Conservation (phyloP, 2,113 vertebrate genomes). For the Apaloderma vittatum region DNA sequence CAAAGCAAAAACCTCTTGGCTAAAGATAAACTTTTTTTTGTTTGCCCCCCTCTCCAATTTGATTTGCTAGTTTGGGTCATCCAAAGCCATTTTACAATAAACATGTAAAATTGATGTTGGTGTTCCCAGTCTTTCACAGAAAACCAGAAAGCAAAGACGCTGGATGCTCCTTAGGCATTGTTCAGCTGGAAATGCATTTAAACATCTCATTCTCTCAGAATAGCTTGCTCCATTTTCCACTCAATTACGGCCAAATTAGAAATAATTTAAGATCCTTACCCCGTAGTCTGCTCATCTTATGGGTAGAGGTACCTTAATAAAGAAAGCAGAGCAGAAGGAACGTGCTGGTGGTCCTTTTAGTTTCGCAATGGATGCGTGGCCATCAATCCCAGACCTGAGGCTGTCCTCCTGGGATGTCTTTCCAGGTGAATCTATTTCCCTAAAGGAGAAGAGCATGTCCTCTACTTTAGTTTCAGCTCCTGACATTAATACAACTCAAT, state of each 20-base stretch:
- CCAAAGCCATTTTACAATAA: neutral
- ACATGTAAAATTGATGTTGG: neutral
- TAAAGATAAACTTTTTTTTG: neutral
- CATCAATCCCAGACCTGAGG: neutral
- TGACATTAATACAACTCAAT: neutral
- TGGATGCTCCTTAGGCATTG: neutral
- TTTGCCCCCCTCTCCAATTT: neutral
- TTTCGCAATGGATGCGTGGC: neutral
- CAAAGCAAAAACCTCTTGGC: neutral
- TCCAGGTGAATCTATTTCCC: neutral
- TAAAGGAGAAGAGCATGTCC: neutral
- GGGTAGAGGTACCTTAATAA: neutral
- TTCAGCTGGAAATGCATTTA: constrained; percentile 13
- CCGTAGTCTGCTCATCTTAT: rapidly evolving
- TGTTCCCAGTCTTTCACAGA: neutral
- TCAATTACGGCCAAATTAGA: neutral
- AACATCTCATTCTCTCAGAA: neutral
- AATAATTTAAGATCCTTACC: neutral
- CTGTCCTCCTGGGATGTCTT: neutral
- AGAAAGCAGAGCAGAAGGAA: neutral
- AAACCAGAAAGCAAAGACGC: neutral
- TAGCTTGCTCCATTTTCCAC: constrained; percentile 22
- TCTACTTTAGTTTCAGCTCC: neutral
- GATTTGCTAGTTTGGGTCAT: neutral
- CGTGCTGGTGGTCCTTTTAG: neutral